Percentiles rank a stretch among this genome's conserved stretches.
Conservation (phyloP, 2,113 vertebrate genomes). For the Puffinus mauretanicus region DNA sequence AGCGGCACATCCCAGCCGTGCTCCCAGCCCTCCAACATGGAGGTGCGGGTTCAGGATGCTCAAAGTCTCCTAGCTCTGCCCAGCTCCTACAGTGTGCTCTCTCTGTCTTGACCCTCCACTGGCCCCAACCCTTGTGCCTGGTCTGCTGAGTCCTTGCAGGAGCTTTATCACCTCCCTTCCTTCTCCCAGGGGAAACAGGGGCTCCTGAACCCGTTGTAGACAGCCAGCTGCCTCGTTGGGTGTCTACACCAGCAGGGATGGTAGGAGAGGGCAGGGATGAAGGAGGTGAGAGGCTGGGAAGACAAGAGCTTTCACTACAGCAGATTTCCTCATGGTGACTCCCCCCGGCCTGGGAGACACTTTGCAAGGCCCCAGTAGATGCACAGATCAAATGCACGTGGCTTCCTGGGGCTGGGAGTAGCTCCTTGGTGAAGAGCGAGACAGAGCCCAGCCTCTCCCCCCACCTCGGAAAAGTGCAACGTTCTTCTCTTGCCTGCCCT, state of each 20-base stretch:
- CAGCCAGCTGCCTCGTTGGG: background rate
- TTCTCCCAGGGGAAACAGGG: rapidly evolving
- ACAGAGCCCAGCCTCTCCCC: background rate
- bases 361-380: background rate
- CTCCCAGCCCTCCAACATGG: background rate
- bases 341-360: background rate
- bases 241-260: background rate
- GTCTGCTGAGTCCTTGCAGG: background rate
- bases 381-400: background rate
- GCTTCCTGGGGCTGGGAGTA: background rate
- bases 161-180: background rate
- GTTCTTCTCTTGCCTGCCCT: background rate
- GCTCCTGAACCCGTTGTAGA: background rate
- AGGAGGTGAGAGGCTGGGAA: background rate
- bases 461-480: background rate
- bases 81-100: background rate
- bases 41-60: background rate
- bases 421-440: background rate
- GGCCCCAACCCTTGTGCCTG: background rate
- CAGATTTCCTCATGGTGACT: background rate
- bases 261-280: background rate
- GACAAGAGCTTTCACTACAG: background rate
- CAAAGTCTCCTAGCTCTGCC: background rate
- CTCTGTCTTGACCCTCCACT: background rate
- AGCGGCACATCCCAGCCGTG: background rate